Conservation (phyloP, 1,140 invertebrate species). For the Papilio aristodemus region DNA sequence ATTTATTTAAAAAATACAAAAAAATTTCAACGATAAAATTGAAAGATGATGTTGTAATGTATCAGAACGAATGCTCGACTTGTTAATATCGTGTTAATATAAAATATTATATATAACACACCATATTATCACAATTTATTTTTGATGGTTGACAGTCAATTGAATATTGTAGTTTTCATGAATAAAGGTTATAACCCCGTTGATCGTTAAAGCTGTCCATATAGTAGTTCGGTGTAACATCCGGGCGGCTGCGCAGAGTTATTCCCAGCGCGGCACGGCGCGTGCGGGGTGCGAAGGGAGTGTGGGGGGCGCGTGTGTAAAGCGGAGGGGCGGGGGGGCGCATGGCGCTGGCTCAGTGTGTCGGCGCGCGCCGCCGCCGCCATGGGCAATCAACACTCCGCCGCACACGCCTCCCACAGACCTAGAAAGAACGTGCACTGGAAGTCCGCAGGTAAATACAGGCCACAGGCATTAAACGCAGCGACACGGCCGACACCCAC, state of each 20-base stretch:
- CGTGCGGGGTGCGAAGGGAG: slow-evolving; percentile 41
- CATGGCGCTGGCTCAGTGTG: slow-evolving; percentile 60
- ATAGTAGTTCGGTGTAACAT: slow-evolving; percentile 62
- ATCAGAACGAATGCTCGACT: no score
- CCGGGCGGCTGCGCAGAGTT: slow-evolving; percentile 62
- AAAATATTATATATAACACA: no score
- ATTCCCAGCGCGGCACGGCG: slow-evolving; percentile 60
- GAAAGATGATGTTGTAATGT: no score
- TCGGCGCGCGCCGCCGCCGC: slow-evolving; percentile 73
- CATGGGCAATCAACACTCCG: slow-evolving; percentile 79
- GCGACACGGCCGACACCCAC: slow-evolving; percentile 31
- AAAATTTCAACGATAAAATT: no score
- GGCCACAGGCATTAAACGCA: slow-evolving; percentile 35
- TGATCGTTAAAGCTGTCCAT: slow-evolving; percentile 57
- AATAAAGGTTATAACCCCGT: slow-evolving; percentile 50
- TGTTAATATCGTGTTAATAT: no score
- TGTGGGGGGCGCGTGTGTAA: slow-evolving; percentile 45
- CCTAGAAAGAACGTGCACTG: slow-evolving; percentile 86
- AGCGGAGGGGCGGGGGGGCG: slow-evolving; percentile 46
- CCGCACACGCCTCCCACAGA: slow-evolving; percentile 69
- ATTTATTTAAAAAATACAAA: no score
- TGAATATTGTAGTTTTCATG: background rate
- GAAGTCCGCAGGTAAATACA: slow-evolving; percentile 84
- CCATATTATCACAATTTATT: background rate
- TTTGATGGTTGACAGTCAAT: background rate